Conservation (phyloP, 2,113 vertebrate species). For the Oryzias woworae region DNA sequence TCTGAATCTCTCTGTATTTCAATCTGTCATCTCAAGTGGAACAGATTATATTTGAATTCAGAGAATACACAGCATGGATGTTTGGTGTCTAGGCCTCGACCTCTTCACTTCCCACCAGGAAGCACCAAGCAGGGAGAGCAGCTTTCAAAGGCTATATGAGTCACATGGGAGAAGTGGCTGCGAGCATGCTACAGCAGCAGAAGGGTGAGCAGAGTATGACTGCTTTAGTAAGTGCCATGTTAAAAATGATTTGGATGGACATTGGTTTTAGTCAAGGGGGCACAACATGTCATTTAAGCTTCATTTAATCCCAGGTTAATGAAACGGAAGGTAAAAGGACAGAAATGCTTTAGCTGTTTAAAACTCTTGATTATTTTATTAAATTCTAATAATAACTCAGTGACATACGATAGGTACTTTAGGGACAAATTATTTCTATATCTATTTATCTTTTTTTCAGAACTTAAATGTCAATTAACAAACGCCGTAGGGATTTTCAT, state of each 20-base stretch:
- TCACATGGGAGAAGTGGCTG: conserved; percentile 27
- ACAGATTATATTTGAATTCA: conserved; percentile 30
- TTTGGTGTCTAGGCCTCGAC: conserved; percentile 18
- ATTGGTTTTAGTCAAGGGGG: conserved; percentile 1
- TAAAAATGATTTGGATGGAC: conserved; percentile 10
- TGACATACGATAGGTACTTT: too few species aligned
- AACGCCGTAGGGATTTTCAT: too few species aligned
- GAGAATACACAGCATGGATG: conserved; percentile 29
- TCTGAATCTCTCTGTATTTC: conserved; percentile 31
- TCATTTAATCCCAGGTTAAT: neutral
- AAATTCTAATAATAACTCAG: too few species aligned
- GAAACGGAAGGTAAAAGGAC: neutral
- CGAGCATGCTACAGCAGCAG: conserved; percentile 5
- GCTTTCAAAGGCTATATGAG: conserved; percentile 31
- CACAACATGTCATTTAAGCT: neutral
- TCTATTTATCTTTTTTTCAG: neutral
- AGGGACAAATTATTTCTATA: neutral
- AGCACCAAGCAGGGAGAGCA: conserved; percentile 2
- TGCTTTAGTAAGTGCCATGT: conserved; percentile 13
- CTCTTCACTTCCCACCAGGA: conserved; percentile 13
- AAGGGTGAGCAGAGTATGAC: conserved; percentile 12
- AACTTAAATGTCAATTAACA: neutral
- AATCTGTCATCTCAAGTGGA: conserved; percentile 30
- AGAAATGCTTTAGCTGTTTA: neutral
- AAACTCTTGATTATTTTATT: too few species aligned